Conservation (phyloP, 2,888 invertebrate genomes). For the Apotomis betuletana region DNA sequence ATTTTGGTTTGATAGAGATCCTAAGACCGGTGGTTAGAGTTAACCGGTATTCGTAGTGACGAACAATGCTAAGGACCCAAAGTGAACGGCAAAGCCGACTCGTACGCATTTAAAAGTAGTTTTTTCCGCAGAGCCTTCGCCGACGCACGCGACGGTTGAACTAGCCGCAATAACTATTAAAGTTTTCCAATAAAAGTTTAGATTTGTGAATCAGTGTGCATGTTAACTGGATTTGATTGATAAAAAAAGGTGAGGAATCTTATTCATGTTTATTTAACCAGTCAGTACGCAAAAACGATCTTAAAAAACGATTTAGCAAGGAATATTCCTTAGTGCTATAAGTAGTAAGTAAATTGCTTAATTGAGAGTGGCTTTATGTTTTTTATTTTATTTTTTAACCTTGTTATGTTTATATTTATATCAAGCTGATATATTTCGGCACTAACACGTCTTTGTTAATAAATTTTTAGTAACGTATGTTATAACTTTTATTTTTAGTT, state of each 20-base stretch:
- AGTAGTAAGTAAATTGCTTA: too few relatives aligned
- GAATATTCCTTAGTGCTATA: too few relatives aligned
- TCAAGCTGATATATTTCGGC: too few relatives aligned
- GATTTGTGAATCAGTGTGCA: slow-evolving; percentile 24
- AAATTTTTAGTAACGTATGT: too few relatives aligned
- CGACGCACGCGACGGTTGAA: slow-evolving; percentile 48
- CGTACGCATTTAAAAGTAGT: slow-evolving; percentile 47
- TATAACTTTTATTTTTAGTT: too few relatives aligned
- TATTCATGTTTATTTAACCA: neutral
- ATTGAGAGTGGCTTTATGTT: too few relatives aligned
- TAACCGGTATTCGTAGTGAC: slow-evolving; percentile 27
- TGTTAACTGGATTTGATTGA: slow-evolving; percentile 19
- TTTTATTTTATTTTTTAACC: too few relatives aligned
- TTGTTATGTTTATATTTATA: too few relatives aligned
- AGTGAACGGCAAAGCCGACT: slow-evolving; percentile 49
- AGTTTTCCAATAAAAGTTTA: slow-evolving; percentile 17
- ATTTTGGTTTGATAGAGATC: slow-evolving; percentile 9
- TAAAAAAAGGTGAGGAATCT: slow-evolving; percentile 15
- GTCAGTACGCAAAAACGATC: too few relatives aligned
- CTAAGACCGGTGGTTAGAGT: neutral
- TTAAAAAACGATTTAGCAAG: too few relatives aligned
- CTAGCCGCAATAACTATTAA: slow-evolving; percentile 9
- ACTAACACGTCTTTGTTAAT: too few relatives aligned
- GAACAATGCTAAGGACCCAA: slow-evolving; percentile 9
- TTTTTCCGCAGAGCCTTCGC: slow-evolving; percentile 48